Evolutionary conservation across 2,113 vertebrate genomes (phyloP), one percentile per base, ranked within the genome.

Genomic region (Trogon surrucura): DNA sequence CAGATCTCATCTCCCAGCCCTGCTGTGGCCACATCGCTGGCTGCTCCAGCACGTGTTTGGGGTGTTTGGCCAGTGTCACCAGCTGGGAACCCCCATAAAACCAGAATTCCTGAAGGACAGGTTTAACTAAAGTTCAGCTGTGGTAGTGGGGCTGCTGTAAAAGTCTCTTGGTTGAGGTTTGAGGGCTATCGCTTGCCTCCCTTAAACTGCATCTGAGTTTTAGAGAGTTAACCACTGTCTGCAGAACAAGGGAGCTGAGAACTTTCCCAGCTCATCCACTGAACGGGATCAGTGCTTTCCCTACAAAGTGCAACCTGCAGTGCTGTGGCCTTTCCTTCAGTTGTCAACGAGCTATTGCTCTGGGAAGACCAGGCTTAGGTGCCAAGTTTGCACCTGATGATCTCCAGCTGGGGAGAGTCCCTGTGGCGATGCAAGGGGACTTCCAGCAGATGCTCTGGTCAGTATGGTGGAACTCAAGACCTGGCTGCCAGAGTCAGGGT

Each of bases 151-250:
- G 65, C 51, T 71, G 79, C 74, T 71, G 27, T 32, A 7, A 47
- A 73, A 74, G 23, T 9, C 10, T 2, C 57, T 36, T 1, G 0
- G 8, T 60, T 72, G 57, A 36, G 1, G 1, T 16, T 78, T 74
- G 34, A 9, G 38, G 61, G 61, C 56, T 84, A 61, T 38, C 2
- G 0, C 36, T 87, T 27, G 22, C 47, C 47, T 66, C 36, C 41
- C 87, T 84, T 48, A 66, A 53, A 34, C 44, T 32, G 0, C 0
- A 0, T 6, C 2, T 0, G 12, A 16, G 5, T 61, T 73, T 7
- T 2, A 11, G 29, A 30, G 51, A 50, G 22, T 34, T 71, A 23
- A 34, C 19, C 51, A 2, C 57, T 88, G 25, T 26, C 66, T 56
- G 32, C 45, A 77, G 44, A 75, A 36, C 5, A 13, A 26, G 22